Base-by-base conservation (phyloP, 2,888 invertebrate genomes). In the Tortrix viridana region DNA sequence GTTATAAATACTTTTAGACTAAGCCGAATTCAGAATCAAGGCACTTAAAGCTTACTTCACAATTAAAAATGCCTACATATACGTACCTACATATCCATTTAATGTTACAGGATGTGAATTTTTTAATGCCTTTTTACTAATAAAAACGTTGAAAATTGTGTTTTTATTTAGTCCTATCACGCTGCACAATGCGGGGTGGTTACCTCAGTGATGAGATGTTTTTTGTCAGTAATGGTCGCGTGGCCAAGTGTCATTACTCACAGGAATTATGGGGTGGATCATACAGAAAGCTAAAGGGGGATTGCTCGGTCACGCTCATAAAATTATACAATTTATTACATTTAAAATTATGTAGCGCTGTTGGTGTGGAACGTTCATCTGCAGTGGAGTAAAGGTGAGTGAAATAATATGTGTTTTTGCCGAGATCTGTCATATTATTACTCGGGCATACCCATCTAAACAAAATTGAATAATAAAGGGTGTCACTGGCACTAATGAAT, bases 111-210 rank as follows among this genome's bases (percentile, higher is more conserved):
- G 26, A 53, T 55, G 63, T 67, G 60, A 73, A 67, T 70, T 71
- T 71, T 85, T 82, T 81, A 81, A 77, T 81, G 77, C 67, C 58
- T 70, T 77, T 83, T 82, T 80, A 50, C 16, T 65, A 89, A 86
- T 87, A 88, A 88, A 89, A 75, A 70, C 72, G 74, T 74, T 73
- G 55, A 69, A 76, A 83, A 82, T 80, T 74, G 76, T 82, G 75
- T 82, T 89, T 88, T 89, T 73, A 89, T 87, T 89, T 79, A 71
- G 70, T 68, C 48, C 44, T 43, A 57, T 60, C 55, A 54, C 54
- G 67, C 69, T 71, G 60, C 68, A 69, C 62, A 70, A 74, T 73
- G 67, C 66, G 6, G 61, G 67, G 75, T 72, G 78, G 71, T 81
- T 80, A 70, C 71, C 58, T 63, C 71, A 65, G 71, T 72, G 72